Conservation (phyloP, 1,140 invertebrate genomes). For the Venustaconcha ellipsiformis region DNA sequence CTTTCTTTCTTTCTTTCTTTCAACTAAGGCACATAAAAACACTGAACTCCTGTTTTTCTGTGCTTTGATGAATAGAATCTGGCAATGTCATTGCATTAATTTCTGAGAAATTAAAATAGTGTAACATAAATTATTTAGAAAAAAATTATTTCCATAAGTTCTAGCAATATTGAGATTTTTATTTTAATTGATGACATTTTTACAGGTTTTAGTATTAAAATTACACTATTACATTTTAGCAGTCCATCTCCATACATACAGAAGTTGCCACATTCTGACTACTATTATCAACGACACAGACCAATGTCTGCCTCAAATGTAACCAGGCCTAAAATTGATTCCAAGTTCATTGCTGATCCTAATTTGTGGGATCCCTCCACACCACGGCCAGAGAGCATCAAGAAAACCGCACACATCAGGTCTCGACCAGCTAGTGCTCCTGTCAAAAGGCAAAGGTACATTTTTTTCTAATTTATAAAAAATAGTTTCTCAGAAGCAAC, state of each 20-base stretch:
- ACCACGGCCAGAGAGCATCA: slow-evolving; percentile 43
- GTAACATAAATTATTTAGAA: no score
- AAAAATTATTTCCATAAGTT: no score
- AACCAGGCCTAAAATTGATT: slow-evolving; percentile 65
- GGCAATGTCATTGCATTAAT: no score
- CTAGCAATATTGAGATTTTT: no score
- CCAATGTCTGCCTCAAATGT: slow-evolving; percentile 47
- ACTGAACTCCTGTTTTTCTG: no score
- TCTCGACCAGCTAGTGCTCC: slow-evolving; percentile 53
- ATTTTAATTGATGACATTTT: neutral
- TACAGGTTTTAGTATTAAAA: neutral
- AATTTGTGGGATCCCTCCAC: slow-evolving; percentile 64
- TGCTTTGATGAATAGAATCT: no score
- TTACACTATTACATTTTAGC: neutral
- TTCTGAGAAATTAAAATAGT: no score
- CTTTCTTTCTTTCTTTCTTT: no score
- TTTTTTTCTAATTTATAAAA: neutral
- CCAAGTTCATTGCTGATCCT: slow-evolving; percentile 65
- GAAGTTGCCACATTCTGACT: slow-evolving; percentile 55
- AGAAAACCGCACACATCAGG: slow-evolving; percentile 1
- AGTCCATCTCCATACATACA: slow-evolving; percentile 62
- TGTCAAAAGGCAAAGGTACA: slow-evolving; percentile 45
- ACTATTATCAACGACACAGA: slow-evolving; percentile 37
- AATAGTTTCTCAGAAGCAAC: no score
- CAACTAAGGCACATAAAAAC: no score